phyloP scores from a whole-genome alignment of 2,888 invertebrate genomes.

The Epistrophe eligans region DNA sequence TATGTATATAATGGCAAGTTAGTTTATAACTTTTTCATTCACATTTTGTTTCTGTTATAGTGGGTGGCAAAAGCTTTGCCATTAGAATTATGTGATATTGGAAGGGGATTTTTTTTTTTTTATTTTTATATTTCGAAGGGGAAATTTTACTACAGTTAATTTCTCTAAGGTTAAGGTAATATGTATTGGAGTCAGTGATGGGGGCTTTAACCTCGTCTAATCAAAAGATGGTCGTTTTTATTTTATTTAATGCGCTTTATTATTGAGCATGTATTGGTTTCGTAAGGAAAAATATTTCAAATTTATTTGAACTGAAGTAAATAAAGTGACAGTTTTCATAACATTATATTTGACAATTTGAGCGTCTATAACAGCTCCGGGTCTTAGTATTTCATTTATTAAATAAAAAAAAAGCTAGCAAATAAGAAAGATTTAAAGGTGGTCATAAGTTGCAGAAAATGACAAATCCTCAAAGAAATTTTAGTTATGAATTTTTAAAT shows the following conservation, averaged over 20 bases:
- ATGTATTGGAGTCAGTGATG: slow-evolving; percentile 2
- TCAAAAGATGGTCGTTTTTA: neutral
- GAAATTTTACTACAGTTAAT: slow-evolving; percentile 14
- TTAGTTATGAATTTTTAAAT: too few relatives aligned
- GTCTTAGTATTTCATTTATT: too few relatives aligned
- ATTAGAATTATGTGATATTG: neutral
- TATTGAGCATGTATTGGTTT: neutral
- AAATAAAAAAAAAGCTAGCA: too few relatives aligned
- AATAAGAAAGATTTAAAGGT: too few relatives aligned
- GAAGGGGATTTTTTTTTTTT: neutral
- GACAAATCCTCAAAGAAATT: too few relatives aligned
- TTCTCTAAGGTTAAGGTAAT: slow-evolving; percentile 4
- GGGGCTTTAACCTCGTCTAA: slow-evolving; percentile 4
- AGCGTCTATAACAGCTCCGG: too few relatives aligned
- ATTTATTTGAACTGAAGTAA: too few relatives aligned
- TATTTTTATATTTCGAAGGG: neutral
- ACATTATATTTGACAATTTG: too few relatives aligned
- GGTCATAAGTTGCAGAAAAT: too few relatives aligned
- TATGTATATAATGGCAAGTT: neutral
- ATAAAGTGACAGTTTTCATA: too few relatives aligned
- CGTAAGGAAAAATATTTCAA: neutral
- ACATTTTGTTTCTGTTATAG: neutral
- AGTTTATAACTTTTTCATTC: slow-evolving; percentile 45
- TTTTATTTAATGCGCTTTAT: neutral
- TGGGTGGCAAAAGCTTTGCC: slow-evolving; percentile 28